phyloP scores from a whole-genome alignment of 2,797 vertebrate species.

The Austrolebias charrua region DNA sequence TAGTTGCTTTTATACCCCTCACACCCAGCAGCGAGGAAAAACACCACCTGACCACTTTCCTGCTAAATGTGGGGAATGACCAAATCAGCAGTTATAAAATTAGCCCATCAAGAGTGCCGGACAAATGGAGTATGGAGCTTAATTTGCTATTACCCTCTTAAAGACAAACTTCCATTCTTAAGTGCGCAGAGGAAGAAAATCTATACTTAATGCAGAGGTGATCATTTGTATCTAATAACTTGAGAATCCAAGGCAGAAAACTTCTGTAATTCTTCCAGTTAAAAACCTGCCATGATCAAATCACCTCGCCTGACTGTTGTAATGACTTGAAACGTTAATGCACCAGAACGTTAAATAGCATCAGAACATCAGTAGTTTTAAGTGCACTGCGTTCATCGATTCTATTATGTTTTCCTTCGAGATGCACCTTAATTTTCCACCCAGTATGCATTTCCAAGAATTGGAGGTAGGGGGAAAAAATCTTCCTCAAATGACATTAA shows the following conservation, averaged over 20 bases:
- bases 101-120: slow-evolving; percentile 86
- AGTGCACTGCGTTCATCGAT: slow-evolving; percentile 86
- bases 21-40: slow-evolving; percentile 66
- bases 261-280: slow-evolving; percentile 86
- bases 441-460: slow-evolving; percentile 81
- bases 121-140: slow-evolving; percentile 88
- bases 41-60: slow-evolving; percentile 84
- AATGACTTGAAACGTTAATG: slow-evolving; percentile 88
- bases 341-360: slow-evolving; percentile 88
- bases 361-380: slow-evolving; percentile 85
- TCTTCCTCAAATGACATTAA: slow-evolving; percentile 80
- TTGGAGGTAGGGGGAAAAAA: slow-evolving; percentile 61
- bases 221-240: slow-evolving; percentile 89
- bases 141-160: slow-evolving; percentile 89
- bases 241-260: slow-evolving; percentile 85
- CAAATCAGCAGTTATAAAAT: slow-evolving; percentile 89
- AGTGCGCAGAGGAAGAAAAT: slow-evolving; percentile 85
- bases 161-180: slow-evolving; percentile 88
- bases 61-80: slow-evolving; percentile 83
- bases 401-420: slow-evolving; percentile 85
- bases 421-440: slow-evolving; percentile 85
- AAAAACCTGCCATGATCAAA: slow-evolving; percentile 87
- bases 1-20: slow-evolving; percentile 63
- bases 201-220: slow-evolving; percentile 89
- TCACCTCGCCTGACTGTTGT: slow-evolving; percentile 81